Percentiles rank a stretch among this genome's conserved stretches.
Conservation (phyloP, 2,797 vertebrate species). For the Craterocephalus amniculus region DNA sequence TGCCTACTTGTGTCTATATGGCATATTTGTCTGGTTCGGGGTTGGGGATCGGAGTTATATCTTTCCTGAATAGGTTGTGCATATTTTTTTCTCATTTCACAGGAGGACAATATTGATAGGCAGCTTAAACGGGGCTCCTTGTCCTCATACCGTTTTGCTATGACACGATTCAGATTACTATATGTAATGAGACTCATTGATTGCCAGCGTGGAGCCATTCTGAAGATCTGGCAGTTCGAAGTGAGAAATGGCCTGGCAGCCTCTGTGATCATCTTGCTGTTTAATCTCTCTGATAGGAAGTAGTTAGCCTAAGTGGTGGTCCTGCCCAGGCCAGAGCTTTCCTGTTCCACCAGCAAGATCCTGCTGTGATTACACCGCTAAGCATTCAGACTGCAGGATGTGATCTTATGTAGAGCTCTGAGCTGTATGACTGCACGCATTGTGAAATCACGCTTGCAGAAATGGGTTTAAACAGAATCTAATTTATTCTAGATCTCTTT, state of each 20-base stretch:
- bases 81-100: constrained; percentile 13
- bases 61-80: constrained; percentile 4
- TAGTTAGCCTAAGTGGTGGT: constrained; percentile 87
- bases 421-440: constrained; percentile 7
- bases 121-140: constrained; percentile 3
- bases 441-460: not conserved
- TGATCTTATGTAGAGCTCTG: constrained; percentile 2
- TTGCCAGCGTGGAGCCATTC: constrained; percentile 22
- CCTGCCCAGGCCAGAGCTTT: constrained; percentile 88
- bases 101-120: constrained; percentile 6
- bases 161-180: constrained; percentile 12
- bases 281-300: constrained; percentile 89
- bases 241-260: constrained; percentile 48
- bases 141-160: not conserved
- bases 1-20: constrained; percentile 20
- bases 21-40: constrained; percentile 16
- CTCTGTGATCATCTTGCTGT: constrained; percentile 60
- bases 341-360: constrained; percentile 83
- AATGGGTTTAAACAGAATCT: constrained; percentile 1
- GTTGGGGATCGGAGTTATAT: constrained; percentile 14
- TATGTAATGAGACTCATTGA: constrained; percentile 45
- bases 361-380: constrained; percentile 73
- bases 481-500: not conserved
- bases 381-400: constrained; percentile 17
- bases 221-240: constrained; percentile 32